Evolutionary conservation across 2,113 vertebrate species (phyloP), one percentile per base, ranked within the genome.

Genomic region (Cynocephalus volans): DNA sequence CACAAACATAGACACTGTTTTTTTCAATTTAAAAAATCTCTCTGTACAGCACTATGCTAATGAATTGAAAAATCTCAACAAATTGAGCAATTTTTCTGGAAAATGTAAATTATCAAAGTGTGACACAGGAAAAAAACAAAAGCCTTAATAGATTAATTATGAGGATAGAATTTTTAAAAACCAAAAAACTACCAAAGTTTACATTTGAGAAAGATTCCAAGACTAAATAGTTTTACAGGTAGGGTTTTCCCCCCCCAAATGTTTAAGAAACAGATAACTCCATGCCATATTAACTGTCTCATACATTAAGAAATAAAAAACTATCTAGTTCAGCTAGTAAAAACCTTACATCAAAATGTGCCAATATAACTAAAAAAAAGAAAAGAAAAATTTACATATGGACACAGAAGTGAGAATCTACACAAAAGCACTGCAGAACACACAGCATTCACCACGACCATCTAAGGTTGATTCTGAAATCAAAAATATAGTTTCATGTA

Each of bases 81-180:
- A 87, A 54, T 24, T 65, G 69, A 58, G 69, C 1, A 17, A 2
- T 33, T 89, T 94, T 93, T 73, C 28, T 90, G 64, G 48, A 91
- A 95, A 93, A 76, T 54, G 54, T 70, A 76, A 96, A 96, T 70
- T 92, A 76, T 52, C 52, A 52, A 94, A 80, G 15, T 76, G 5
- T 48, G 50, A 75, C 77, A 65, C 5, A 88, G 33, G 45, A 65
- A 93, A 93, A 93, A 92, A 80, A 65, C 19, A 58, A 90, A 92
- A 93, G 92, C 21, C 24, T 72, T 58, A 80, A 72, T 26, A 79
- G 36, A 89, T 79, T 21, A 64, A 58, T 54, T 94, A 56, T 14
- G 0, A 86, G 26, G 14, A 11, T 31, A 92, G 56, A 70, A 92
- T 15, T 41, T 41, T 41, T 8, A 50, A 17, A 65, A 67, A 14